Percentiles rank a stretch among this genome's conserved stretches.
These are phyloP conservation scores for Euproctis similis DNA, from an alignment of 2,888 invertebrate species.

Conservation along the genomic window DNA sequence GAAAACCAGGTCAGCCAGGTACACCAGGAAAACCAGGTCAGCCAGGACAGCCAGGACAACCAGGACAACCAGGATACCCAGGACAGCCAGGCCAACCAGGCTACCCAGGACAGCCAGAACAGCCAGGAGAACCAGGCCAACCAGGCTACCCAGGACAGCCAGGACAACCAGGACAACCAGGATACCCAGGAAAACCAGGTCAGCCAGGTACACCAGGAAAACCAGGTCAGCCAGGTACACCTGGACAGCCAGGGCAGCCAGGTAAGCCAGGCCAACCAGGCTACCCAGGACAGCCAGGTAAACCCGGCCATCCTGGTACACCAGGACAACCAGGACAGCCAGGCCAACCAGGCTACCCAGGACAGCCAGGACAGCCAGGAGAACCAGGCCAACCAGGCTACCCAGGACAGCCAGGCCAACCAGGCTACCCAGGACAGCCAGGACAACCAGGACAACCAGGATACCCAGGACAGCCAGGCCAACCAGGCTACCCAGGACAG, in stretches of 20 bases:
- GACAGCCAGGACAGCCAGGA: slow-evolving; percentile 7
- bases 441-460: slow-evolving; percentile 15
- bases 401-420: slow-evolving; percentile 17
- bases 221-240: slow-evolving; percentile 8
- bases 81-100: slow-evolving; percentile 10
- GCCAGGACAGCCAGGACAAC: slow-evolving; percentile 16
- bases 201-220: slow-evolving; percentile 13
- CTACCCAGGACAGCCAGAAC: slow-evolving; percentile 10
- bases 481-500: slow-evolving; percentile 15
- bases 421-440: slow-evolving; percentile 17
- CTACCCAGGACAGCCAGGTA: slow-evolving; percentile 16
- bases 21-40: slow-evolving; percentile 17
- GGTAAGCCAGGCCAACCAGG: slow-evolving; percentile 19
- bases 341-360: slow-evolving; percentile 12
- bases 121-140: slow-evolving; percentile 10
- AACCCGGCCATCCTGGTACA: no score
- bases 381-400: slow-evolving; percentile 16
- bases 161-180: slow-evolving; percentile 18
- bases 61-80: slow-evolving; percentile 24
- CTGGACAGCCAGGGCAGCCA: slow-evolving; percentile 14
- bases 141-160: slow-evolving; percentile 18
- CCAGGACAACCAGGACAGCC: slow-evolving; percentile 19
- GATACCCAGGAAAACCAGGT: slow-evolving; percentile 22
- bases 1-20: slow-evolving; percentile 17
- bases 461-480: slow-evolving; percentile 9